Evolutionary conservation across 2,113 vertebrate genomes (phyloP).

Genomic region (Dunckerocampus dactyliophorus): DNA sequence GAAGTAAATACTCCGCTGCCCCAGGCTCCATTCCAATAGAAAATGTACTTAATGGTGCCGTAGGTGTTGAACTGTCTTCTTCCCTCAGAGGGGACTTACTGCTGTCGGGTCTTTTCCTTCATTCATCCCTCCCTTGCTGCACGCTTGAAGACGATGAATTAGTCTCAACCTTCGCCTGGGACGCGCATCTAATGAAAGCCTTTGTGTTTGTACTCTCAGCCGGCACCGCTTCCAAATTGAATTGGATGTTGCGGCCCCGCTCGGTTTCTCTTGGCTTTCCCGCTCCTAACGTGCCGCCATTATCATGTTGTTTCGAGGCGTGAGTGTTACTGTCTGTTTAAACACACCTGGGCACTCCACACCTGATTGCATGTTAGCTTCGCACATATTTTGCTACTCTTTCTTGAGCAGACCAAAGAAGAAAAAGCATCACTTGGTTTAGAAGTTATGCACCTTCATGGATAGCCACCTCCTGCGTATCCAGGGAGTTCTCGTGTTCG

Average conservation of each 20-base stretch:
- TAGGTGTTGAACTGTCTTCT: slow-evolving; percentile 22
- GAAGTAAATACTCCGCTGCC: slow-evolving; percentile 46
- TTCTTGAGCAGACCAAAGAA: background rate
- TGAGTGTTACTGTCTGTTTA: slow-evolving; percentile 14
- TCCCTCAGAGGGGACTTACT: slow-evolving; percentile 13
- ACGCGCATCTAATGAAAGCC: slow-evolving; percentile 64
- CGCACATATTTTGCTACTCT: background rate
- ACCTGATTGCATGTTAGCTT: slow-evolving; percentile 14
- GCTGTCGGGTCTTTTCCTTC: slow-evolving; percentile 19
- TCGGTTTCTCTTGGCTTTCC: slow-evolving; percentile 57
- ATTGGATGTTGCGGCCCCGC: slow-evolving; percentile 63
- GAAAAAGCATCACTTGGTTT: background rate
- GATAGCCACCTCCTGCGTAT: too few relatives aligned
- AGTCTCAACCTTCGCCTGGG: slow-evolving; percentile 54
- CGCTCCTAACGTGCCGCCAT: slow-evolving; percentile 15
- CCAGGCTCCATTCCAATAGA: slow-evolving; percentile 33
- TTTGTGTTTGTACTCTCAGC: slow-evolving; percentile 72
- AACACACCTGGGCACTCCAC: slow-evolving; percentile 5
- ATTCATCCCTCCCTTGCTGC: background rate
- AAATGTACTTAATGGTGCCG: slow-evolving; percentile 38
- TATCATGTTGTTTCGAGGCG: slow-evolving; percentile 31
- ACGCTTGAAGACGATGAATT: slow-evolving; percentile 55
- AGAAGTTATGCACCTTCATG: too few relatives aligned
- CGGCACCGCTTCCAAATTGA: slow-evolving; percentile 62
- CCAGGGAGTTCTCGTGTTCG: too few relatives aligned